Base-by-base conservation (phyloP, 2,888 invertebrate genomes). In the Heliothis peltigera region DNA sequence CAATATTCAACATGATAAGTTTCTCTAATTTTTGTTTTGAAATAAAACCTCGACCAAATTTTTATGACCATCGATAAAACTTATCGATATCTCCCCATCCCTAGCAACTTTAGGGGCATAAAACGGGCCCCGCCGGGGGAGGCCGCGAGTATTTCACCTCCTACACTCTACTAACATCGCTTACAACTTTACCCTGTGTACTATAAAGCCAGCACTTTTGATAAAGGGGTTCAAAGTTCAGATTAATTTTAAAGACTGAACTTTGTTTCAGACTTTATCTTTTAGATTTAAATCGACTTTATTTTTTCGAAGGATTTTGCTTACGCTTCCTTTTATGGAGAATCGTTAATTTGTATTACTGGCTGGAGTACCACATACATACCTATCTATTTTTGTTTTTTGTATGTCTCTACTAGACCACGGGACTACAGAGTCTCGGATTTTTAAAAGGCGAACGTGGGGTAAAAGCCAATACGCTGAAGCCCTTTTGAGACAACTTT, bases 61-160 rank as follows among this genome's bases (percentile, higher is more conserved):
- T 1, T 7, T 19, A 42, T 12, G 4, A 61, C 28, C 3, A 42
- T 66, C 70, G 68, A 73, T 5, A 56, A 52, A 51, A 46, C 10
- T 28, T 65, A 72, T 78, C 79, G 81, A 78, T 42, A 72, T 15
- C 32, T 44, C 3, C 18, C 39, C 64, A 67, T 68, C 83, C 32
- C 83, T 85, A 81, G 1, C 17, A 64, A 72, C 75, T 75, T 72
- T 75, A 64, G 79, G 79, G 79, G 80, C 70, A 83, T 75, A 78
- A 78, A 80, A 75, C 77, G 80, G 64, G 73, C 72, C 60, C 56
- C 80, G 63, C 73, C 77, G 75, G 70, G 84, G 84, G 82, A 80
- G 75, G 76, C 70, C 71, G 70, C 81, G 78, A 85, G 84, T 84
- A 85, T 85, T 89, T 86, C 84, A 86, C 80, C 83, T 84, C 79